Evolutionary conservation across 92 coral and sea anemone species (phyloP), one percentile per base, ranked within the genome.

Genomic region (Ricordea florida): DNA sequence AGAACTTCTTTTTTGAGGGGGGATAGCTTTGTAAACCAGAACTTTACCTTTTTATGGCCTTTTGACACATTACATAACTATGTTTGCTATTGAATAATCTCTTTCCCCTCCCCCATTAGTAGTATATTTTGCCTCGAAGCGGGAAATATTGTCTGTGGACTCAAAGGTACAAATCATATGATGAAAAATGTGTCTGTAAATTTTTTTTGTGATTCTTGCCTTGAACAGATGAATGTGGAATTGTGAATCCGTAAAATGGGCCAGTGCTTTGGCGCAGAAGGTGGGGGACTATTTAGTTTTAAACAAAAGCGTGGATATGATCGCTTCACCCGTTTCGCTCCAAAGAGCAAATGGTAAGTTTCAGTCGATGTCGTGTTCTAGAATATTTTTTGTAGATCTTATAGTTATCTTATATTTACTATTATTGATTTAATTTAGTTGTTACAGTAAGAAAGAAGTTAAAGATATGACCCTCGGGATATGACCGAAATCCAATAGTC

Each of bases 181-280:
- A 68, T 70, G 40, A 18, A 35, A 28, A 69, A 21, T 33, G 18
- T 21, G 0, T 10, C 56, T 38, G 7, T 55, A 25, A 0, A 11
- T 34, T 44, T n/a, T 10, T 15, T 0, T n/a, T 47, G 49, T 49
- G 37, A 74, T 59, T 62, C 32, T 49, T n/a, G 7, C 26, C 62
- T 18, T 16, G 11, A 14, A 24, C 60, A n/a, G 26, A 20, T 42
- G 10, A 20, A 23, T 23, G 41, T 49, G 31, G 27, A 28, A 10
- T 4, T 3, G 49, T 49, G 49, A 63, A 33, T 21, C 22, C 33
- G 49, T 29, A 80, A 76, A 58, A 96, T 96, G 99, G 99, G 99
- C 61, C 97, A 96, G 88, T 96, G 99, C 69, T 96, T 96, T 63
- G 97, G 97, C 63, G 92, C 96, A 23, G 99, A 96, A 42, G 90